Percentiles rank a stretch among this genome's conserved stretches.
Conservation (phyloP, 2,797 vertebrate species). For the Eulemur albifrons region DNA sequence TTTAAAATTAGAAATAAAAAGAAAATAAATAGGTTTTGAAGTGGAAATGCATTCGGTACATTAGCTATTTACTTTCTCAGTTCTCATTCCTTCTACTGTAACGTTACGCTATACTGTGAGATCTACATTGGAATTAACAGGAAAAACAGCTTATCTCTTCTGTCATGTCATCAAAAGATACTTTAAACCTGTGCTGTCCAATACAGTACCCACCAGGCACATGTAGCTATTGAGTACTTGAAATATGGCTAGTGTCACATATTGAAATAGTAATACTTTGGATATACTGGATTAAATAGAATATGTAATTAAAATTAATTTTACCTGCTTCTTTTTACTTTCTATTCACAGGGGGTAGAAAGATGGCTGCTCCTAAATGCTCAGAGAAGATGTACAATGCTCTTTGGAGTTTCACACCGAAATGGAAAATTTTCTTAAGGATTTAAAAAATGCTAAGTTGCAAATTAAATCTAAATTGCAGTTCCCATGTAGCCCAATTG, state of each 20-base stretch:
- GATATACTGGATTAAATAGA: background rate
- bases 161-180: background rate
- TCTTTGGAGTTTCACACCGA: slow-evolving; percentile 71
- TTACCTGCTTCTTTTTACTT: background rate
- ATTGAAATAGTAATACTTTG: background rate
- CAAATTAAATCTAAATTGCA: slow-evolving; percentile 79
- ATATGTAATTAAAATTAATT: background rate
- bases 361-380: slow-evolving; percentile 84
- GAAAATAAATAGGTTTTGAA: slow-evolving; percentile 28
- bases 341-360: slow-evolving; percentile 60
- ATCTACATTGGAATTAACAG: background rate
- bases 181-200: background rate
- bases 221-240: background rate
- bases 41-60: background rate
- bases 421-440: slow-evolving; percentile 75
- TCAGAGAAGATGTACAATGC: slow-evolving; percentile 67
- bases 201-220: background rate
- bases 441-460: slow-evolving; percentile 80
- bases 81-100: background rate
- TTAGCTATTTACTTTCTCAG: slow-evolving; percentile 6
- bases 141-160: slow-evolving; percentile 15
- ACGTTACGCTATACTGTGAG: background rate
- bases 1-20: slow-evolving; percentile 42
- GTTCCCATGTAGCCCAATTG: slow-evolving; percentile 74
- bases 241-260: background rate